Base-by-base conservation (phyloP, 2,113 vertebrate genomes). In the Colinus virginianus region DNA sequence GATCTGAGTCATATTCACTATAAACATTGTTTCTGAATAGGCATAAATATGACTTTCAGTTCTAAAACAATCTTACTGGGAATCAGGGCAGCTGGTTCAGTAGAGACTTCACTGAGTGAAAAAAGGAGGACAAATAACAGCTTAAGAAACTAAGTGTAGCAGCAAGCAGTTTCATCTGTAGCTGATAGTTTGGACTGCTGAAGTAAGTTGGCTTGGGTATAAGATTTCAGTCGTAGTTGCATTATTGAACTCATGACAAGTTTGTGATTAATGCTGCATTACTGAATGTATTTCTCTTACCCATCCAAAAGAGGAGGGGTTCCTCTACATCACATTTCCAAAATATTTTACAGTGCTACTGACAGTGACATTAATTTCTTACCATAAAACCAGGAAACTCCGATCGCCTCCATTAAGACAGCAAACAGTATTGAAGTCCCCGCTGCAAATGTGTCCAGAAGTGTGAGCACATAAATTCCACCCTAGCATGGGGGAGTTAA, bases 371-470 rank as follows among this genome's bases (percentile, higher is more conserved):
- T 10, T 26, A 66, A 75, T 8, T 21, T 75, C 98, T 78, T 97
- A 99, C 99, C 99, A 51, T 99, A 99, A 96, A 99, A 99, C 99
- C 99, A 99, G 32, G 99, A 99, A 55, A 99, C 99, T 36, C 99
- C 99, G 7, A 99, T 99, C 84, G 99, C 98, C 88, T 99, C 99
- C 94, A 99, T 98, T 88, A 99, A 97, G 82, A 99, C 99, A 7
- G 97, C 99, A 94, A 99, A 99, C 13, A 99, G 86, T 96, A 99
- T 99, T 5, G 99, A 99, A 11, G 99, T 99, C 48, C 99, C 99
- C 9, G 99, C 99, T 40, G 99, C 99, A 88, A 99, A 99, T 36
- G 98, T 99, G 93, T 99, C 99, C 93, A 99, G 96, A n/a, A 99
- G 96, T 2, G 99, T 99, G 84, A 99, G 96, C 36, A 99, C 98